Evolutionary conservation across 2,113 vertebrate species (phyloP).

Genomic region (Montifringilla adamsi): DNA sequence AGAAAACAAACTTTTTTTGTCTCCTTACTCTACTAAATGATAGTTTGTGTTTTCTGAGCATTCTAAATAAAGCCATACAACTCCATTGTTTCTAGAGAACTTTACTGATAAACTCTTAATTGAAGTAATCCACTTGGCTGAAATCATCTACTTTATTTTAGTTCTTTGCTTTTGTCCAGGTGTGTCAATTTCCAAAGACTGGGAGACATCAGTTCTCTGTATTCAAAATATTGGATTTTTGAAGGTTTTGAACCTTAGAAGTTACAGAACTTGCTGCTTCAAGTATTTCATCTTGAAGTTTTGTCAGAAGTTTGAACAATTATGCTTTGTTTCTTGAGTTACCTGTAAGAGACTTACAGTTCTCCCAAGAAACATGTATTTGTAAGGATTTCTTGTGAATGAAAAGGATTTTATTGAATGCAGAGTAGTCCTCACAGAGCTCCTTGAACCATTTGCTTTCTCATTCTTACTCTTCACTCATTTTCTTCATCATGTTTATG

Average conservation of each 20-base stretch:
- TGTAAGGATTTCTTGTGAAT: not conserved
- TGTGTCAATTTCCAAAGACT: not conserved
- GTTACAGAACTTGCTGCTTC: not conserved
- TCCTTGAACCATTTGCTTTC: not conserved
- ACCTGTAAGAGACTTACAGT: not conserved
- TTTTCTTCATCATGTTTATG: not conserved
- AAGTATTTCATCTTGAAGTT: not conserved
- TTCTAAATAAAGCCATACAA: not conserved
- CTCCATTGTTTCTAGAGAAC: not conserved
- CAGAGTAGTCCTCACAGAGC: not conserved
- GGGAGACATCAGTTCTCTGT: not conserved
- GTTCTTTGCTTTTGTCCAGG: not conserved
- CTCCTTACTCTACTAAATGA: not conserved
- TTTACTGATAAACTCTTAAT: not conserved
- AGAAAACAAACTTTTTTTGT: not conserved
- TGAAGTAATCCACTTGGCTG: not conserved
- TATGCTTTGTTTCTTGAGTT: not conserved
- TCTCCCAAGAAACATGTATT: not conserved
- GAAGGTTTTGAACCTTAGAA: not conserved
- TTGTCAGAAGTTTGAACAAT: not conserved
- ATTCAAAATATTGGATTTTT: not conserved
- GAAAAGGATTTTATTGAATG: not conserved
- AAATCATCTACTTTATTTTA: not conserved
- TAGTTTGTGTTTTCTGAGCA: not conserved
- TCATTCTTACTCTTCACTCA: not conserved